Base-by-base conservation (phyloP, 2,113 vertebrate species). In the Pagrus major region DNA sequence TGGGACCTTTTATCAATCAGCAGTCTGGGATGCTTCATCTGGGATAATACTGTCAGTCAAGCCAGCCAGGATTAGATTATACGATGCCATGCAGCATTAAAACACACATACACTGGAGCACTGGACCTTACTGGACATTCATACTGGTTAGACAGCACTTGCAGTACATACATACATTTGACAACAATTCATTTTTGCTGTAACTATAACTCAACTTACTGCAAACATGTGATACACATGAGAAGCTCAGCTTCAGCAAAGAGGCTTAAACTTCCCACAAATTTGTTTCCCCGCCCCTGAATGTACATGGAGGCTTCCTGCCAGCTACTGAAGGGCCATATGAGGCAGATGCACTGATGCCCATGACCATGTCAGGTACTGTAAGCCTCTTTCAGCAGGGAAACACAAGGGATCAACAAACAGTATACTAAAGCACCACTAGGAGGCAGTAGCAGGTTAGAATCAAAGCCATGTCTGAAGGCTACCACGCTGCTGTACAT, bases 1-100 rank as follows among this genome's bases (percentile, higher is more conserved):
- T 56, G 66, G 66, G 85, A 71, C 76, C 29, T 92, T 92, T 89
- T 90, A 87, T 93, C 92, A 93, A 91, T 92, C 89, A 87, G 81
- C 71, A 33, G 61, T 49, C 88, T 76, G 77, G 65, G 75, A 85
- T 54, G 78, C 44, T 85, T 87, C 82, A 90, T 86, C 82, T 59
- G 81, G 81, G 82, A 88, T 90, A 86, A 89, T 68, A 74, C 80
- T 39, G 59, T 76, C 70, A 81, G 68, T 85, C 58, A 63, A 54
- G 55, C 15, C 60, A 41, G 77, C 74, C 72, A 52, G 76, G 85
- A 90, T 87, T 84, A 93, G 84, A 91, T 83, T 74, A 86, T 51
- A 72, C 2, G 20, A 75, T 49, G 68, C 68, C 75, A 54, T 29
- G 12, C 63, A 31, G 37, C 49, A 56, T 33, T 63, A 31, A 42